Conservation (phyloP, 2,888 invertebrate genomes). For the Micoletzkya japonica region DNA sequence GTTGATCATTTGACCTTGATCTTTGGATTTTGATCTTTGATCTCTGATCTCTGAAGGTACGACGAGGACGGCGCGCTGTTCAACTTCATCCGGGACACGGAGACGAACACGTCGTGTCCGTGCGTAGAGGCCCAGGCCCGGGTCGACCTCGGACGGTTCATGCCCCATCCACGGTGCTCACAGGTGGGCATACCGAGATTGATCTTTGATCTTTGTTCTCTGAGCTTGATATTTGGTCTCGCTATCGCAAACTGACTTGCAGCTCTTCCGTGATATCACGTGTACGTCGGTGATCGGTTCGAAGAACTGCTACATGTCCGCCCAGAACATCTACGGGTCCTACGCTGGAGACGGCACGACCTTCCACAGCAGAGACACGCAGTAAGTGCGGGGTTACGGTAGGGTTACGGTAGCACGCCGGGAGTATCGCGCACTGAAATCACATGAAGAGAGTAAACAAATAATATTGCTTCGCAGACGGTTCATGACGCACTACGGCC, state of each 20-base stretch:
- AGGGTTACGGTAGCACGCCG: not conserved
- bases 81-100: slow-evolving; percentile 62
- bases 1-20: no score
- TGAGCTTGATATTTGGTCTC: not conserved
- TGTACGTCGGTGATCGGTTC: slow-evolving; percentile 87
- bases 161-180: slow-evolving; percentile 71
- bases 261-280: slow-evolving; percentile 62
- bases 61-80: slow-evolving; percentile 62
- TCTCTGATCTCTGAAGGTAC: slow-evolving; percentile 46
- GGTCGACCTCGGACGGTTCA: slow-evolving; percentile 86
- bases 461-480: slow-evolving; percentile 36
- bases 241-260: no score
- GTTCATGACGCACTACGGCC: slow-evolving; percentile 71
- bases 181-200: slow-evolving; percentile 32
- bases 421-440: not conserved
- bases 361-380: slow-evolving; percentile 38
- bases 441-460: not conserved
- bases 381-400: slow-evolving; percentile 28
- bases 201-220: not conserved
- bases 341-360: slow-evolving; percentile 50
- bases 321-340: slow-evolving; percentile 60
- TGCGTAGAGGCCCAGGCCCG: slow-evolving; percentile 88
- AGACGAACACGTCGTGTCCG: slow-evolving; percentile 70
- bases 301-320: slow-evolving; percentile 75
- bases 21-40: no score